A percentile compares a stretch with the other conserved stretches of the same genome.
These are phyloP conservation scores for Volucella zonaria DNA, from an alignment of 2,888 invertebrate genomes.

Conservation along the genomic window DNA sequence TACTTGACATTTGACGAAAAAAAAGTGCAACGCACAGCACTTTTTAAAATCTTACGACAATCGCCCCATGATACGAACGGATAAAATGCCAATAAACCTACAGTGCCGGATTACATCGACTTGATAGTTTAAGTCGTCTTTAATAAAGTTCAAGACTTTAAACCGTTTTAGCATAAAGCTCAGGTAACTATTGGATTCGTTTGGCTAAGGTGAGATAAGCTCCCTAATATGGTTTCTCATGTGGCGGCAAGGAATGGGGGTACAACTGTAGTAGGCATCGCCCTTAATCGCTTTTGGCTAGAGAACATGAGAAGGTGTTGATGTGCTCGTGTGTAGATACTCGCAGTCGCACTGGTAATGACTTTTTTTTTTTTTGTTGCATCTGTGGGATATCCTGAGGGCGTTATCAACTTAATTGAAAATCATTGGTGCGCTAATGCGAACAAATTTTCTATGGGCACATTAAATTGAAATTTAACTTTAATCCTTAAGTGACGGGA, in stretches of 20 bases:
- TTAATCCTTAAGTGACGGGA: too few species aligned
- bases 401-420: constrained; percentile 28
- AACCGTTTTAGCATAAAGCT: constrained; percentile 16
- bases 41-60: background rate
- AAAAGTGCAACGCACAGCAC: background rate
- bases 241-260: background rate
- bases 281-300: constrained; percentile 41
- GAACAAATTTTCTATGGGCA: constrained; percentile 13
- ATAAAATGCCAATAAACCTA: background rate
- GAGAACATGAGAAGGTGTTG: constrained; percentile 28
- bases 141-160: too few species aligned
- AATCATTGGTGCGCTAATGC: constrained; percentile 25
- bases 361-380: constrained; percentile 5
- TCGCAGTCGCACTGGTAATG: background rate
- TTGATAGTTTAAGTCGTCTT: too few species aligned
- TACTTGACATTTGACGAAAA: background rate
- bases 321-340: constrained; percentile 26
- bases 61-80: background rate
- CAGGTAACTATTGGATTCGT: constrained; percentile 44
- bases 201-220: constrained; percentile 54
- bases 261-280: constrained; percentile 3
- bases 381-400: background rate
- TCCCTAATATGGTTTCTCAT: constrained; percentile 31
- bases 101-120: background rate
- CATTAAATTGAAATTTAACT: background rate